Evolutionary conservation across 53 echinoderm and acorn worm genomes (phyloP), one percentile per base, ranked within the genome.

Genomic region (Glandiceps talaboti): DNA sequence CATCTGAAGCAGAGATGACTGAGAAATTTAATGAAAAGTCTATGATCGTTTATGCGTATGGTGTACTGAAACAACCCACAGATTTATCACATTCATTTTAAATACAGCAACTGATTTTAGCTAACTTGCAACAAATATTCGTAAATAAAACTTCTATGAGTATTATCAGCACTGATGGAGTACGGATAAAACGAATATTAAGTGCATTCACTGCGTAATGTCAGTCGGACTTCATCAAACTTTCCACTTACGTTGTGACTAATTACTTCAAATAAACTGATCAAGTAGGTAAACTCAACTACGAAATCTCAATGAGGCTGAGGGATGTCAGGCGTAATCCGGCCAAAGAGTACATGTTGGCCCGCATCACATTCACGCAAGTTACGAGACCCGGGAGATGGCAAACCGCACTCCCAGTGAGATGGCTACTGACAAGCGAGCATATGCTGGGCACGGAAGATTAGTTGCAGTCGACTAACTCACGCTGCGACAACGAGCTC

Each of bases 401-500:
- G 64, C 64, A 45, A 45, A 45, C 20, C 6, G 6, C 64, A 6
- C 20, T 45, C 64, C 64, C 64, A 6, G 64, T 12, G 64, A 45
- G 64, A 45, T 45, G 64, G 20, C 20, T 12, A 20, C 64, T 45
- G 64, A 45, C 64, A 45, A 20, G 64, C 20, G 6, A 45, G 64
- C 64, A 45, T 45, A 45, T 45, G 64, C 64, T 45, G 64, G 64
- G 64, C 64, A 45, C 64, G 64, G 64, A 45, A 45, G 64, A 45
- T 45, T 45, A 45, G 64, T 45, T 45, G 64, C 64, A 45, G 64
- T 20, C 64, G 64, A 45, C 6, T 45, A 45, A 45, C 64, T 45
- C 64, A 45, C 64, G 64, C 64, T 45, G 64, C 6, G 20, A 20
- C 64, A 45, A 45, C 64, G 64, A 45, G 64, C 6, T 45, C 64